phyloP scores from a whole-genome alignment of 2,113 vertebrate species.

The Chascanopsetta lugubris region DNA sequence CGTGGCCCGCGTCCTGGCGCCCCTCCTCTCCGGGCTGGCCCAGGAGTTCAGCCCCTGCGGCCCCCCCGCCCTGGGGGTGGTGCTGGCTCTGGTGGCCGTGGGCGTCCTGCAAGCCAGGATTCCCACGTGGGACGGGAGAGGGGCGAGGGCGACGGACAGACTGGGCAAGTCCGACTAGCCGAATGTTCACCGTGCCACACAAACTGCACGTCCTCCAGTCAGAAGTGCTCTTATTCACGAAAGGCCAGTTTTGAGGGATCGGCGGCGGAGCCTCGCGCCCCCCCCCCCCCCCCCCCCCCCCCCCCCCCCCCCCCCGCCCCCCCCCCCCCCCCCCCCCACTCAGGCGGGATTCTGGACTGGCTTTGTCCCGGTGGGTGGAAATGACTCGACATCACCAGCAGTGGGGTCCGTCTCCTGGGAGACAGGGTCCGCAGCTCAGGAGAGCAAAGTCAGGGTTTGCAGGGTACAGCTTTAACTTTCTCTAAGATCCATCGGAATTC shows the following conservation, averaged over 20 bases:
- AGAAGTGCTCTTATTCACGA: conserved; percentile 43
- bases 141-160: conserved; percentile 45
- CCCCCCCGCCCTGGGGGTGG: conserved; percentile 86
- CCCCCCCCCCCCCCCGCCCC: too few species aligned
- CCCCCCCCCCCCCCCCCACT: too few species aligned
- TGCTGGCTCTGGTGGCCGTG: conserved; percentile 84
- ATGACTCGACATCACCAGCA: too few species aligned
- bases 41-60: conserved; percentile 95
- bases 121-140: conserved; percentile 72
- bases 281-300: too few species aligned
- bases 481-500: too few species aligned
- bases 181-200: background rate
- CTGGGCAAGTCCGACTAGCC: conserved; percentile 27
- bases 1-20: conserved; percentile 87
- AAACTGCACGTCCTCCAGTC: background rate
- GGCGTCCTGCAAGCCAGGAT: conserved; percentile 78
- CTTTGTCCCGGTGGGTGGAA: too few species aligned
- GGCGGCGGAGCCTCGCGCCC: background rate
- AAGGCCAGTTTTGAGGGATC: conserved; percentile 21
- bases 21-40: conserved; percentile 89
- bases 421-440: too few species aligned
- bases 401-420: too few species aligned
- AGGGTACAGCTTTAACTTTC: too few species aligned
- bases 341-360: too few species aligned
- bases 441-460: too few species aligned